A percentile compares a stretch with the other conserved stretches of the same genome.
Evolutionary conservation across 2,113 vertebrate genomes (phyloP).

Genomic region (Tiliqua scincoides): DNA sequence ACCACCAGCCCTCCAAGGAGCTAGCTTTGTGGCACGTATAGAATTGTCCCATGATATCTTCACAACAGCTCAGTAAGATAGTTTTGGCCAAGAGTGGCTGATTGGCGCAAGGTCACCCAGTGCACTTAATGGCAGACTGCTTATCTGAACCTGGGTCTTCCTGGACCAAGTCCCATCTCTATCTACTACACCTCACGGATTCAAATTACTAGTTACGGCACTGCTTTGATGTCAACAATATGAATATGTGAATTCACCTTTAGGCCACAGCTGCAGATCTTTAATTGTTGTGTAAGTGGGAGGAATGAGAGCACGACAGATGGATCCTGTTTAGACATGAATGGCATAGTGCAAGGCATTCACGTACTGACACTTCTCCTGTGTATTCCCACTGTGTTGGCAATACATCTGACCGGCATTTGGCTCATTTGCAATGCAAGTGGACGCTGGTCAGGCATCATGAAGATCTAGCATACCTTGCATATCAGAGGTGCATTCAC

Average conservation of each 20-base stretch:
- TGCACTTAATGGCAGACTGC: neutral
- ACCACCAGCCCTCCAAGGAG: neutral
- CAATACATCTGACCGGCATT: neutral
- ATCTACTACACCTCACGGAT: neutral
- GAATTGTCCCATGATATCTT: neutral
- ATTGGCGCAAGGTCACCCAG: neutral
- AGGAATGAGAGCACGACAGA: constrained; percentile 1
- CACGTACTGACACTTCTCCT: neutral
- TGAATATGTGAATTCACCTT: constrained; percentile 27
- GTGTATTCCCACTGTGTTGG: neutral
- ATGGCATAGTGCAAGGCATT: neutral
- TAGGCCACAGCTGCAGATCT: constrained; percentile 24
- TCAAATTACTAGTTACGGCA: neutral
- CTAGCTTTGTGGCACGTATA: neutral
- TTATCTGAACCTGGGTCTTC: neutral
- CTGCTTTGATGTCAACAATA: constrained; percentile 14
- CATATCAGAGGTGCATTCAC: neutral
- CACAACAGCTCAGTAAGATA: neutral
- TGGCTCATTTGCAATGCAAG: neutral
- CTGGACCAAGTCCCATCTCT: neutral
- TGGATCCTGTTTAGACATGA: constrained; percentile 19
- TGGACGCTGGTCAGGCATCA: neutral
- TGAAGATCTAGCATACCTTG: neutral
- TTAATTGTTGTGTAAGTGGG: constrained; percentile 31
- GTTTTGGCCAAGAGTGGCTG: neutral